Conservation (phyloP, 2,888 invertebrate species). For the Drosophila nr. perissopoda region DNA sequence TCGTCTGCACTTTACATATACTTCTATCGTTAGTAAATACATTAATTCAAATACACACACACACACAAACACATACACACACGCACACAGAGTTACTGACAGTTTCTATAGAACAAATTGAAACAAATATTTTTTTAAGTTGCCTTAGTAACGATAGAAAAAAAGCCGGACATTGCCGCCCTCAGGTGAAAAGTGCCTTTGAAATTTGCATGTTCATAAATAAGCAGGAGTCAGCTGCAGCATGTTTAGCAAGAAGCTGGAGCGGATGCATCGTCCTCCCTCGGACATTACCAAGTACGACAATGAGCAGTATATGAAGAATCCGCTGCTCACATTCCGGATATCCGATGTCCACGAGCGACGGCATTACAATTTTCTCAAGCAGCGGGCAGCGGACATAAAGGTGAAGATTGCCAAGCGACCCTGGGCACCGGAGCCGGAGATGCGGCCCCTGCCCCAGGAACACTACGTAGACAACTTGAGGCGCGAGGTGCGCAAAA, state of each 20-base stretch:
- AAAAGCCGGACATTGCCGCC: conserved; percentile 8
- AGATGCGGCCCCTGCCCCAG: conserved; percentile 86
- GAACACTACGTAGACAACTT: conserved; percentile 86
- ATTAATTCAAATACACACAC: conserved; percentile 43
- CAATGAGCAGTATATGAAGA: conserved; percentile 83
- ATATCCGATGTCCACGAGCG: conserved; percentile 82
- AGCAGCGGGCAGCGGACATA: conserved; percentile 80
- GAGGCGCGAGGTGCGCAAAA: conserved; percentile 86
- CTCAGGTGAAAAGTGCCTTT: conserved; percentile 23
- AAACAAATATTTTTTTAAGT: conserved; percentile 39
- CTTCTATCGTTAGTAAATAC: conserved; percentile 48
- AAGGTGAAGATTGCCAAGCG: conserved; percentile 80
- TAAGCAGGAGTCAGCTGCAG: conserved; percentile 31
- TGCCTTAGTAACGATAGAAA: conserved; percentile 65
- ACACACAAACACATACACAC: conserved; percentile 5
- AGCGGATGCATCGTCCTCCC: conserved; percentile 82
- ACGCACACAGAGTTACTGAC: conserved; percentile 2
- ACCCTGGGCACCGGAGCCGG: conserved; percentile 83
- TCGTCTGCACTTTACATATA: conserved; percentile 34
- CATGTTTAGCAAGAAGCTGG: conserved; percentile 81
- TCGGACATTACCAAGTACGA: conserved; percentile 83
- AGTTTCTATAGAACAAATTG: conserved; percentile 15
- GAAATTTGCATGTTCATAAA: conserved; percentile 33
- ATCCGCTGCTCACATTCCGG: conserved; percentile 83
- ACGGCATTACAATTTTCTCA: conserved; percentile 82